phyloP scores from a whole-genome alignment of 2,888 invertebrate genomes.

The Ectemnius continuus region DNA sequence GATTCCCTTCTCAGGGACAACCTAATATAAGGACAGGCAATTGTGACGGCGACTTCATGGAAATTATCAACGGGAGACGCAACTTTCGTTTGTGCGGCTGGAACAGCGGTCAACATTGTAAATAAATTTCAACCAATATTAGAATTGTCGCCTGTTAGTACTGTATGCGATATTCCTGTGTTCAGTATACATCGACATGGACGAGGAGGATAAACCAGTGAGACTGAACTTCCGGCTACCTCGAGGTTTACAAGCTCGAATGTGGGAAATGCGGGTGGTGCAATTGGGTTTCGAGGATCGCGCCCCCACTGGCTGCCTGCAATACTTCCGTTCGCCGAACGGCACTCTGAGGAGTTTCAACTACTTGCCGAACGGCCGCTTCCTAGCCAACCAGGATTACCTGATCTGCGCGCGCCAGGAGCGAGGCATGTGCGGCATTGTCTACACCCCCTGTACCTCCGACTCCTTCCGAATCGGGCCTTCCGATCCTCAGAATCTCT shows the following conservation, averaged over 20 bases:
- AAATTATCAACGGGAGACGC: slow-evolving; percentile 68
- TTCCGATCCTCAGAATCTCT: not conserved
- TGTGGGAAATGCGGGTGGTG: slow-evolving; percentile 88
- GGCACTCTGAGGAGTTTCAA: slow-evolving; percentile 88
- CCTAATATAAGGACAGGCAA: slow-evolving; percentile 89
- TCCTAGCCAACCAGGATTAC: slow-evolving; percentile 89
- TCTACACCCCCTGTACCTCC: slow-evolving; percentile 87
- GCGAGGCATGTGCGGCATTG: slow-evolving; percentile 85
- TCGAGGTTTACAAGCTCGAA: slow-evolving; percentile 82
- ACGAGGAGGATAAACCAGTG: slow-evolving; percentile 81
- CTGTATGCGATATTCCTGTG: slow-evolving; percentile 38
- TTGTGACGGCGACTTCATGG: slow-evolving; percentile 86
- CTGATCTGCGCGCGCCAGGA: slow-evolving; percentile 87
- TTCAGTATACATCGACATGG: slow-evolving; percentile 86
- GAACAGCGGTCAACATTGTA: slow-evolving; percentile 91
- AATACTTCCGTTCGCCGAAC: slow-evolving; percentile 83
- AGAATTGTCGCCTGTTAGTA: not conserved
- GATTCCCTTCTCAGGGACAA: slow-evolving; percentile 82
- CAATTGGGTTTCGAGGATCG: slow-evolving; percentile 89
- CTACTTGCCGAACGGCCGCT: slow-evolving; percentile 89
- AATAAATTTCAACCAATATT: slow-evolving; percentile 52
- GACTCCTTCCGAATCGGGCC: slow-evolving; percentile 88
- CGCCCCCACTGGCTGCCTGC: slow-evolving; percentile 88
- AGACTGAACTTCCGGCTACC: slow-evolving; percentile 80
- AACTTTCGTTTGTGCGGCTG: slow-evolving; percentile 86